Percentiles rank a stretch among this genome's conserved stretches.
These are phyloP conservation scores for Azemiops feae DNA, from an alignment of 2,113 vertebrate species.

Conservation along the genomic window DNA sequence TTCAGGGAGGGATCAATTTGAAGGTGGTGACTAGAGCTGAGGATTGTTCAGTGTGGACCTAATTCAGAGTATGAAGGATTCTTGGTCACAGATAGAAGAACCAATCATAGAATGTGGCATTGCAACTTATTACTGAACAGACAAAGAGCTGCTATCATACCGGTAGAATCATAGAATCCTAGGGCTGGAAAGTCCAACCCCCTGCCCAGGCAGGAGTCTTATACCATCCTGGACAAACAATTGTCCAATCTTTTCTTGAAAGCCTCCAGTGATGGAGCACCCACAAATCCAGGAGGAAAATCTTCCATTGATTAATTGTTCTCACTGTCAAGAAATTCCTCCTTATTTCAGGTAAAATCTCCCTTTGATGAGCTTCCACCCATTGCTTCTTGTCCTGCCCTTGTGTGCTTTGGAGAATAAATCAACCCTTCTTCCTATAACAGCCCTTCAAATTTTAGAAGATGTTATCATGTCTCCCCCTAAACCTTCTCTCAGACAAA, in stretches of 20 bases:
- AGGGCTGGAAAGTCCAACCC: background rate
- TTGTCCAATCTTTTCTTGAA: background rate
- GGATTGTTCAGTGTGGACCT: background rate
- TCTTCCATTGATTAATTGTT: background rate
- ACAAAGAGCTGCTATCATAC: background rate
- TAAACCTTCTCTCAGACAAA: too few species aligned
- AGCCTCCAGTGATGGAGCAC: background rate
- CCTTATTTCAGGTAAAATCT: too few species aligned
- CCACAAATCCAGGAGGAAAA: background rate
- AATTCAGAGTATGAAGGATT: background rate
- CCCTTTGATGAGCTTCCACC: too few species aligned
- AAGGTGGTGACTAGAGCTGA: background rate
- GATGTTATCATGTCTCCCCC: background rate
- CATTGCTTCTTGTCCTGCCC: too few species aligned
- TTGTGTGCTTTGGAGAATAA: too few species aligned
- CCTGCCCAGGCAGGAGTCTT: background rate
- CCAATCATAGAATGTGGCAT: background rate
- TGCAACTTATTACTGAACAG: background rate
- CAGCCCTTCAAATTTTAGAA: background rate
- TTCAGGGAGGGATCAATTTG: background rate
- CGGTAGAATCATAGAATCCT: background rate
- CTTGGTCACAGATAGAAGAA: constrained; percentile 18
- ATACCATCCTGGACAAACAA: background rate
- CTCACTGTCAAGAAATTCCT: background rate
- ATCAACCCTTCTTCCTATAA: background rate